A percentile compares a stretch with the other conserved stretches of the same genome.
phyloP scores from a whole-genome alignment of 2,113 vertebrate genomes.

The Gila orcuttii region DNA sequence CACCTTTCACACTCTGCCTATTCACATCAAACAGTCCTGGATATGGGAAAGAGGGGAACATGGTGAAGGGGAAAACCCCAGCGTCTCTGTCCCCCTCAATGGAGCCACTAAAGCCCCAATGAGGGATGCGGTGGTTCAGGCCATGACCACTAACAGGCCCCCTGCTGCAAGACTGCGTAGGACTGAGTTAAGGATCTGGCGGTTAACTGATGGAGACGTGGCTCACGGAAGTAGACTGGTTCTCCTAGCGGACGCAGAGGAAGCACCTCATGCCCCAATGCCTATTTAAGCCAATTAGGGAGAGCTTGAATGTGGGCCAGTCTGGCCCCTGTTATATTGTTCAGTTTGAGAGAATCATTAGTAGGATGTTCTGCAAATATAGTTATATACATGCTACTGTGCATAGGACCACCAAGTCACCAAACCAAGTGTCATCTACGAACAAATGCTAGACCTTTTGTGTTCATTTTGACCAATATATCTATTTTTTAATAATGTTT shows the following conservation, averaged over 20 bases:
- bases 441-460: too few species aligned
- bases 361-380: background rate
- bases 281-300: conserved; percentile 56
- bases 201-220: conserved; percentile 67
- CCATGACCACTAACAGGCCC: conserved; percentile 56
- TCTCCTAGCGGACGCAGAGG: conserved; percentile 58
- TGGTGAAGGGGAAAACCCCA: conserved; percentile 51
- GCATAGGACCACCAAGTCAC: too few species aligned
- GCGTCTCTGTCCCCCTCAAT: conserved; percentile 23
- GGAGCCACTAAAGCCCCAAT: conserved; percentile 36
- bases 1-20: conserved; percentile 42
- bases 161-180: conserved; percentile 44
- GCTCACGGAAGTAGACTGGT: conserved; percentile 56
- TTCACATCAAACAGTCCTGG: conserved; percentile 43
- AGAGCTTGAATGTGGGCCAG: conserved; percentile 33
- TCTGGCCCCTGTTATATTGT: background rate
- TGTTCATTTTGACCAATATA: background rate
- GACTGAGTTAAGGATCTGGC: conserved; percentile 57
- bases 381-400: background rate
- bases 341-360: conserved; percentile 10
- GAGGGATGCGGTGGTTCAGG: conserved; percentile 30
- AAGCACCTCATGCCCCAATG: conserved; percentile 56
- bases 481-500: background rate
- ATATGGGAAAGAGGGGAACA: conserved; percentile 51
- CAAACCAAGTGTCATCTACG: too few species aligned